Base-by-base conservation (phyloP, 1,140 invertebrate genomes). In the Brachionus calyciflorus region DNA sequence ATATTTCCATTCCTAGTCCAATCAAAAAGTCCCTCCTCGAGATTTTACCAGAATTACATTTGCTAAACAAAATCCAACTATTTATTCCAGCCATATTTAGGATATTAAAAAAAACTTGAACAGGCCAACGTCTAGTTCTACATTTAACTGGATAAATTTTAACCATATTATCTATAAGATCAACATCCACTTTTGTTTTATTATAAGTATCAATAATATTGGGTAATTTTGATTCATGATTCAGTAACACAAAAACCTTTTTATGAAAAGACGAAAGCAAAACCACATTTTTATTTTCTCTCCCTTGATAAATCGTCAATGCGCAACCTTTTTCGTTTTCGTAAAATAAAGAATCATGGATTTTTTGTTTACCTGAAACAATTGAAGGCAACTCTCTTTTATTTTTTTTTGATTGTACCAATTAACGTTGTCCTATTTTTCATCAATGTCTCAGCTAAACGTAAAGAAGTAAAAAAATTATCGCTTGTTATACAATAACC, bases 281-380 rank as follows among this genome's bases (percentile, higher is more conserved):
- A 17, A 12, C 69, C 63, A 60, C n/a, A 10, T 77, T 77, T 77
- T 24, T 76, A 77, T 53, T 79, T 78, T 57, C 80, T 80, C 6
- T 76, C 1, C 53, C 41, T 46, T 78, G 68, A 79, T 80, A 79
- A 10, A 70, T 78, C 7, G 78, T 65, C 33, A 80, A 26, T 10
- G 77, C 79, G 3, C 24, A 48, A 24, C 79, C 33, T 19, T 78
- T 70, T 19, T 6, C 17, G 5, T 41, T 41, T 41, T 65, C n/a
- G 44, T 21, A 65, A 21, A 40, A 65, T 5, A 19, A 21, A 1
- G 37, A 65, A 6, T 44, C 33, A 24, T 41, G 37, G 1, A 41
- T 1, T 19, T 65, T 37, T 5, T 41, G 60, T 14, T 21, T 6
- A 5, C 9, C 4, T 19, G 41, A 21, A 10, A 65, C 7, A 10